Base-by-base conservation (phyloP, 2,113 vertebrate species). In the Limanda limanda region DNA sequence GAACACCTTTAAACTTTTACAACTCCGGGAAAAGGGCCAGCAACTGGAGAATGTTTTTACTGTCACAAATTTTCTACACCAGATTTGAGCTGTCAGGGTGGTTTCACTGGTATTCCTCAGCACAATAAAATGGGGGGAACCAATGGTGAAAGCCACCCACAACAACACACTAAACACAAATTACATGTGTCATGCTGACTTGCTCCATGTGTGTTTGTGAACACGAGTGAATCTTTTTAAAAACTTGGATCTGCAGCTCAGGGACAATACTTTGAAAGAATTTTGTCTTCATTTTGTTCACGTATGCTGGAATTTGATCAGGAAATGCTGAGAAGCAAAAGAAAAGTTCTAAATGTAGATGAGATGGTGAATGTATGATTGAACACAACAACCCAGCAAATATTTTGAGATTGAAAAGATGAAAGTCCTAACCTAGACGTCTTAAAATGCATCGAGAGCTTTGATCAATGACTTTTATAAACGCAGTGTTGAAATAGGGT, bases 1-100 rank as follows among this genome's bases (percentile, higher is more conserved):
- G 83, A 79, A 84, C 80, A 87, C 87, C 88, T 93, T 88, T 92
- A 89, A 94, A 93, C 79, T 88, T 92, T 88, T 93, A 92, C 72
- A 76, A 65, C 87, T 80, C 83, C 54, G 71, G 91, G 89, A 92
- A 89, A 61, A 69, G 61, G 23, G 82, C 90, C 93, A 93, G 78
- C 51, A 79, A 71, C 86, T 84, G 61, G 76, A 88, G 86, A 91
- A 90, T 90, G 85, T 86, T 92, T 92, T 88, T 85, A 86, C 92
- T 81, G 68, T 86, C 79, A 68, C 80, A 86, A 63, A 87, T 92
- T 92, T 88, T 92, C 84, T 91, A 37, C 80, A 69, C 17, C 68
- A 72, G 47, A 70, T 59, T 76, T 79, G 85, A 55, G 72, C 78
- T 75, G 70, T 79, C 80, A 57, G 76, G 82, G 79, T 79, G 79